Evolutionary conservation across 2,888 invertebrate genomes (phyloP).

Genomic region (Acanthacorydalis orientalis): DNA sequence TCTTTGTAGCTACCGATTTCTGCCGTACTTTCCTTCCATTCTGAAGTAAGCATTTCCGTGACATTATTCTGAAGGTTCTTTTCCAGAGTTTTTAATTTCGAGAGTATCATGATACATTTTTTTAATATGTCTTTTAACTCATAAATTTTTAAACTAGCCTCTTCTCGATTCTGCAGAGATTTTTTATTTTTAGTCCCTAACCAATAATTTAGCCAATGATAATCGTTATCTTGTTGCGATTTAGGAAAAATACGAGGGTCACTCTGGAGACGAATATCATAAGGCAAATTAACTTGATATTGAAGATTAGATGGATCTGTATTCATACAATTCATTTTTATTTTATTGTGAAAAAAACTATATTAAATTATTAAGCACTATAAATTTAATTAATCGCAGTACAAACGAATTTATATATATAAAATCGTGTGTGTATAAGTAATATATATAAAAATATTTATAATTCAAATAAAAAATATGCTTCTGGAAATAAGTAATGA

Average conservation of each 20-base stretch:
- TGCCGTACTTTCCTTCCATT: slow-evolving; percentile 37
- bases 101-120: slow-evolving; percentile 19
- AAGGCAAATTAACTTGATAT: background rate
- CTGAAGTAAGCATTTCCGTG: slow-evolving; percentile 27
- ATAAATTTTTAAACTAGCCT: slow-evolving; percentile 19
- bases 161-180: slow-evolving; percentile 4
- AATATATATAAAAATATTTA: background rate
- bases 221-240: background rate
- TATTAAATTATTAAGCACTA: no score
- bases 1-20: slow-evolving; percentile 31
- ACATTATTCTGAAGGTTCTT: slow-evolving; percentile 28
- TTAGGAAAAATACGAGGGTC: background rate
- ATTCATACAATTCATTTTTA: background rate
- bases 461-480: background rate
- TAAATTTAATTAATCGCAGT: no score
- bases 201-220: slow-evolving; percentile 3
- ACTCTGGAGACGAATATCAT: background rate
- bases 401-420: no score
- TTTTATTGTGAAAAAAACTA: no score
- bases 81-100: slow-evolving; percentile 24
- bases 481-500: background rate
- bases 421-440: no score
- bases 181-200: slow-evolving; percentile 3
- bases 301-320: background rate
- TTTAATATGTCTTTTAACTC: slow-evolving; percentile 20